Percentiles rank a stretch among this genome's conserved stretches.
Evolutionary conservation across 2,888 invertebrate genomes (phyloP).

Genomic region (Lypha dubia): DNA sequence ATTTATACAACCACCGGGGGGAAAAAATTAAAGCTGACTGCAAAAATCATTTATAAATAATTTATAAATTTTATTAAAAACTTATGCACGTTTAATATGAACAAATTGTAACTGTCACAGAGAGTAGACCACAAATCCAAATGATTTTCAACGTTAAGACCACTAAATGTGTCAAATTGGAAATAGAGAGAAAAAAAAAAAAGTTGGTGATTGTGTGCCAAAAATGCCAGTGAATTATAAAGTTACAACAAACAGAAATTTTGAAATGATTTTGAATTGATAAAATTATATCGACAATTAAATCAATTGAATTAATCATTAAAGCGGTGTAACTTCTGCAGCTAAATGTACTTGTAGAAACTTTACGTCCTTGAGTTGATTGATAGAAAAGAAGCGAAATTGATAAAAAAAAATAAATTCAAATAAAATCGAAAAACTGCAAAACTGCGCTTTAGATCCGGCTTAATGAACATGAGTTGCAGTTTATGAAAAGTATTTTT

Average conservation of each 20-base stretch:
- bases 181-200: background rate
- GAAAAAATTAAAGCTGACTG: background rate
- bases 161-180: conserved; percentile 58
- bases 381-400: background rate
- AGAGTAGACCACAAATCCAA: conserved; percentile 62
- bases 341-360: background rate
- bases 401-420: background rate
- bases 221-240: conserved; percentile 20
- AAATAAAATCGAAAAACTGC: background rate
- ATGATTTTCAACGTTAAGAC: conserved; percentile 47
- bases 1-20: conserved; percentile 57
- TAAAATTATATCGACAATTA: conserved; percentile 25
- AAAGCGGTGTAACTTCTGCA: background rate
- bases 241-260: conserved; percentile 25
- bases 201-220: conserved; percentile 33
- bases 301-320: conserved; percentile 34
- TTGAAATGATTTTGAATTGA: conserved; percentile 23
- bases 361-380: conserved; percentile 31
- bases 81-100: conserved; percentile 64
- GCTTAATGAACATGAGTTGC: background rate
- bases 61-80: conserved; percentile 63
- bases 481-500: background rate
- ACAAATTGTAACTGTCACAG: conserved; percentile 72
- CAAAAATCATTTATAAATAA: conserved; percentile 50
- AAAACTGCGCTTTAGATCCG: background rate